phyloP scores from a whole-genome alignment of 2,797 vertebrate species.

The Sebastes diaconus region DNA sequence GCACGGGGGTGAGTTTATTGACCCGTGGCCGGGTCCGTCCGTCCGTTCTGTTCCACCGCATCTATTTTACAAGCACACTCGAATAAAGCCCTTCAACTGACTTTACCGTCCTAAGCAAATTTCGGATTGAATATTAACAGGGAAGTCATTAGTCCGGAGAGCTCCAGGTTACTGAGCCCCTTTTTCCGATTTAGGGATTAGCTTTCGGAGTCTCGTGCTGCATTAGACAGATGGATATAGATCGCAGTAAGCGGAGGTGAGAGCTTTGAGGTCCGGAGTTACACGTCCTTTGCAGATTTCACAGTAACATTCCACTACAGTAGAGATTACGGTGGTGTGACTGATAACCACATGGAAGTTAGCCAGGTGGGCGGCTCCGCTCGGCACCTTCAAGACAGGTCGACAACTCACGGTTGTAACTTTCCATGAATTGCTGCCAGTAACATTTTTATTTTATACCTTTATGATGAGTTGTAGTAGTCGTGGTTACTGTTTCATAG shows the following conservation, averaged over 20 bases:
- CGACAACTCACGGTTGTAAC: conserved; percentile 12
- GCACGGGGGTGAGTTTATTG: conserved; percentile 52
- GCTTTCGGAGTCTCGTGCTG: conserved; percentile 42
- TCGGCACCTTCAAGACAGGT: conserved; percentile 9
- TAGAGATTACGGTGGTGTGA: conserved; percentile 59
- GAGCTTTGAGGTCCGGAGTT: conserved; percentile 52
- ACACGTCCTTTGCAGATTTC: conserved; percentile 54
- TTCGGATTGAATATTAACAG: conserved; percentile 74
- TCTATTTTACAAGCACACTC: conserved; percentile 43
- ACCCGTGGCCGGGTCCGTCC: conserved; percentile 50
- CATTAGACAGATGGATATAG: conserved; percentile 54
- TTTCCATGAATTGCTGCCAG: conserved; percentile 36
- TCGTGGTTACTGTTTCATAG: conserved; percentile 11
- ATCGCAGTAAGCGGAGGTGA: conserved; percentile 52
- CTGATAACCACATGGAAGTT: conserved; percentile 65
- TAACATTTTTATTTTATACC: conserved; percentile 24
- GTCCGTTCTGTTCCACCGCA: conserved; percentile 45
- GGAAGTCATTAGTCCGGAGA: conserved; percentile 63
- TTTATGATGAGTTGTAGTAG: conserved; percentile 56
- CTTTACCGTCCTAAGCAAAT: conserved; percentile 43
- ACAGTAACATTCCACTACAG: conserved; percentile 62
- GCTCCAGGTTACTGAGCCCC: conserved; percentile 54
- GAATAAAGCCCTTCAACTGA: conserved; percentile 64
- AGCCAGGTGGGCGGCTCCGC: conserved; percentile 15
- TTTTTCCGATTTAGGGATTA: conserved; percentile 63